phyloP scores from a whole-genome alignment of 2,888 invertebrate genomes.

The Hypomecis punctinalis region DNA sequence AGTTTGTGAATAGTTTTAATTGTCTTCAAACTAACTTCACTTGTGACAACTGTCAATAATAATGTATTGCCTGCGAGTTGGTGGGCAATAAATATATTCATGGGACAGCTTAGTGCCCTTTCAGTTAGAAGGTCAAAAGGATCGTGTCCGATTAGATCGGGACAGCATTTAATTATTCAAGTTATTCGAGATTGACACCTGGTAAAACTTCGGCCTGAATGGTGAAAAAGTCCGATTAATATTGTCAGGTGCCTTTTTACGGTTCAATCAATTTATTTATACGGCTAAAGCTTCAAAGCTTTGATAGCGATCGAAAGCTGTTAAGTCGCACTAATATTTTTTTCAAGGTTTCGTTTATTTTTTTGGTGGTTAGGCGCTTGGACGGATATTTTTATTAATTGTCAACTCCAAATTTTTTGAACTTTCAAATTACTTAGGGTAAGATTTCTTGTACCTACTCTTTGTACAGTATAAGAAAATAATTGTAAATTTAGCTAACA shows the following conservation, averaged over 20 bases:
- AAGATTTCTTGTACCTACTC: too few relatives aligned
- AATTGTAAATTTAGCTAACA: too few relatives aligned
- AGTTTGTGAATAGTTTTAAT: conserved; percentile 20
- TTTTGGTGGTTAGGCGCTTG: too few relatives aligned
- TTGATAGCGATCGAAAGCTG: conserved; percentile 18
- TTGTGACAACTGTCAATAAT: conserved; percentile 53
- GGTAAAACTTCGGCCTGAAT: conserved; percentile 50
- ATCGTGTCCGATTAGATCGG: conserved; percentile 46
- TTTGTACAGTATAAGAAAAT: too few relatives aligned
- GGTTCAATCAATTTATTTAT: conserved; percentile 24
- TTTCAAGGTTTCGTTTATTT: background rate
- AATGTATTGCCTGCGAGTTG: conserved; percentile 54
- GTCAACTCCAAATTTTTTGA: too few relatives aligned
- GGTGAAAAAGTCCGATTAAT: conserved; percentile 36
- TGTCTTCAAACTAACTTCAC: conserved; percentile 36
- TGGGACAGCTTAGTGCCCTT: conserved; percentile 41
- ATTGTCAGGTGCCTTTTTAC: conserved; percentile 15
- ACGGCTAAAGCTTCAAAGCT: conserved; percentile 26
- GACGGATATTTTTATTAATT: too few relatives aligned
- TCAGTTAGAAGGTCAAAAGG: conserved; percentile 45
- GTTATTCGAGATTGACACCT: conserved; percentile 50
- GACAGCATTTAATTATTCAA: conserved; percentile 56
- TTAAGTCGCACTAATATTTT: background rate
- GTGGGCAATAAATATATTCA: conserved; percentile 54
- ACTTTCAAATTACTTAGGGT: too few relatives aligned